phyloP scores from a whole-genome alignment of 2,797 vertebrate genomes.

The Sebastes diploproa region DNA sequence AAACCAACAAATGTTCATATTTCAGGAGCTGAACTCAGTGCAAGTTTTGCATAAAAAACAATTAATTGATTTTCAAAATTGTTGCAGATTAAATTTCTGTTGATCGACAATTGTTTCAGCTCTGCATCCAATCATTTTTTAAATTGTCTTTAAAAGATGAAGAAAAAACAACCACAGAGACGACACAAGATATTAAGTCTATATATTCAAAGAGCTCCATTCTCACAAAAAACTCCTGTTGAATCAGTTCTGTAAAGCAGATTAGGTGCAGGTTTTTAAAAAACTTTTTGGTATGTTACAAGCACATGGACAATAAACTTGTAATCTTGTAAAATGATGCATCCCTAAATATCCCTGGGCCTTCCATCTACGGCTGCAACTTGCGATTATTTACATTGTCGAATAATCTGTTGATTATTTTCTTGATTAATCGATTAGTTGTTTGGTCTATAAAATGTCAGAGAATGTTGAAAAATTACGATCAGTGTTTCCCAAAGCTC shows the following conservation, averaged over 20 bases:
- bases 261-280: not conserved
- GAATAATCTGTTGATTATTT: too few relatives aligned
- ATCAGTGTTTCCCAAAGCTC: too few relatives aligned
- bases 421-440: too few relatives aligned
- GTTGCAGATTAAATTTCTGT: not conserved
- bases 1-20: not conserved
- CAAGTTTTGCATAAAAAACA: not conserved
- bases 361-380: not conserved
- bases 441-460: too few relatives aligned
- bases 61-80: not conserved
- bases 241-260: not conserved
- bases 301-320: not conserved
- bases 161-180: not conserved
- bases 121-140: not conserved
- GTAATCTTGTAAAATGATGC: not conserved
- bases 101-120: not conserved
- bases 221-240: not conserved
- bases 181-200: not conserved
- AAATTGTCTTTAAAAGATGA: not conserved
- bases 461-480: too few relatives aligned
- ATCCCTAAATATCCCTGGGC: not conserved
- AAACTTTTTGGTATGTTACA: not conserved
- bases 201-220: not conserved
- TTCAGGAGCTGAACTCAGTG: not conserved
- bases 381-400: too few relatives aligned